Evolutionary conservation across 2,888 invertebrate genomes (phyloP).

Genomic region (Andricus quercusramuli): DNA sequence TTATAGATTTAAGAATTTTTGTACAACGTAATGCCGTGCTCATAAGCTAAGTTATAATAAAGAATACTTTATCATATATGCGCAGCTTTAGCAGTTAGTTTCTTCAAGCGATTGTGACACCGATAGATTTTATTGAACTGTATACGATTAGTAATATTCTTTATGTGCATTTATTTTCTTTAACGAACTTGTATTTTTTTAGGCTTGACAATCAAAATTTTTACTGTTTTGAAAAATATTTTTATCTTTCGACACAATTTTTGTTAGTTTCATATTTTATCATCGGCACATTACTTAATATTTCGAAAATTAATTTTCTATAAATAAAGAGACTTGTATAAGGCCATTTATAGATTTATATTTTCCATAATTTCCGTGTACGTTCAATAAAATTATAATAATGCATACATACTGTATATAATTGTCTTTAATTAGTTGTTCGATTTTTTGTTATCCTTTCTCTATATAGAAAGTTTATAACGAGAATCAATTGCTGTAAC

Average conservation of each 20-base stretch:
- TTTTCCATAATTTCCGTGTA: slow-evolving; percentile 21
- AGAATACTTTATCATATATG: slow-evolving; percentile 50
- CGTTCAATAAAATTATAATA: slow-evolving; percentile 24
- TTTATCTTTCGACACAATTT: neutral
- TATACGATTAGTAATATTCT: slow-evolving; percentile 37
- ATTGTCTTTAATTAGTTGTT: neutral
- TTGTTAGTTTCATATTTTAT: neutral
- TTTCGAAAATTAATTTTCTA: neutral
- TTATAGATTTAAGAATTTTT: slow-evolving; percentile 61
- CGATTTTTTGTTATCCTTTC: neutral
- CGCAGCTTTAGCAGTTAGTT: slow-evolving; percentile 54
- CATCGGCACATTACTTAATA: slow-evolving; percentile 19
- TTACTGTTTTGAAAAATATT: neutral
- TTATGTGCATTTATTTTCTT: slow-evolving; percentile 48
- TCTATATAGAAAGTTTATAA: neutral
- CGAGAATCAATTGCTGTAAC: slow-evolving; percentile 6
- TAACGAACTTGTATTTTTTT: slow-evolving; percentile 21
- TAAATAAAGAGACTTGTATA: neutral
- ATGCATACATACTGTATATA: slow-evolving; percentile 21
- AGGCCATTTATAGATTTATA: slow-evolving; percentile 38
- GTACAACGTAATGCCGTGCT: slow-evolving; percentile 64
- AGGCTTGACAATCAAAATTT: neutral
- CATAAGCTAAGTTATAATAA: slow-evolving; percentile 53
- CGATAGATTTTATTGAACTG: slow-evolving; percentile 60
- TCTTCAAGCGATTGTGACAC: slow-evolving; percentile 38